A percentile compares a stretch with the other conserved stretches of the same genome.
phyloP scores from a whole-genome alignment of 2,113 vertebrate genomes.

The Oenanthe melanoleuca region DNA sequence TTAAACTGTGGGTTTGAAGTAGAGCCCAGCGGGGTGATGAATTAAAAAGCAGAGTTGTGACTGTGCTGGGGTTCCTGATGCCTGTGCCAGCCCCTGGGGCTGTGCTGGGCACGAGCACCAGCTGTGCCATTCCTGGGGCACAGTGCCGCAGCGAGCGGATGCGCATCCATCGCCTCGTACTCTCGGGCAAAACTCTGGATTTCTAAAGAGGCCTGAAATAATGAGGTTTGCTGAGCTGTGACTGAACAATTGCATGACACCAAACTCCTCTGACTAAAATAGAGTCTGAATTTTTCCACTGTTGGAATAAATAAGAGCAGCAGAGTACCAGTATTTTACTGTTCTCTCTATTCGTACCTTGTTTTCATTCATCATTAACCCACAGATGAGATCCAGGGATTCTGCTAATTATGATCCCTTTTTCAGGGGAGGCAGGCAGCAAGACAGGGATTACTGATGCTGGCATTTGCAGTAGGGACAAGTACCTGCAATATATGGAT shows the following conservation, averaged over 20 bases:
- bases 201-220: background rate
- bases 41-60: background rate
- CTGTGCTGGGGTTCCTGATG: background rate
- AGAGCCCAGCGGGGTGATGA: background rate
- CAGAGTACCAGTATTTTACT: background rate
- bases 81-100: background rate
- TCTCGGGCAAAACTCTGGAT: background rate
- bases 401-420: background rate
- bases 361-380: background rate
- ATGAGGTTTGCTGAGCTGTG: background rate
- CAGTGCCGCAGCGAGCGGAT: rapidly evolving
- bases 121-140: background rate
- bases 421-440: background rate
- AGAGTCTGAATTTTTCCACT: background rate
- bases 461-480: background rate
- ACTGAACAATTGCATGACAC: background rate
- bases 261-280: background rate
- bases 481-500: background rate
- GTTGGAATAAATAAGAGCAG: background rate
- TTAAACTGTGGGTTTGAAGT: slow-evolving; percentile 2
- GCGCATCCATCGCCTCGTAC: rapidly evolving
- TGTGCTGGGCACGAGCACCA: background rate
- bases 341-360: background rate
- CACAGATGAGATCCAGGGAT: background rate
- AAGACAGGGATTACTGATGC: background rate